Conservation (phyloP, 2,797 vertebrate species). For the Rhinogobio ventralis region DNA sequence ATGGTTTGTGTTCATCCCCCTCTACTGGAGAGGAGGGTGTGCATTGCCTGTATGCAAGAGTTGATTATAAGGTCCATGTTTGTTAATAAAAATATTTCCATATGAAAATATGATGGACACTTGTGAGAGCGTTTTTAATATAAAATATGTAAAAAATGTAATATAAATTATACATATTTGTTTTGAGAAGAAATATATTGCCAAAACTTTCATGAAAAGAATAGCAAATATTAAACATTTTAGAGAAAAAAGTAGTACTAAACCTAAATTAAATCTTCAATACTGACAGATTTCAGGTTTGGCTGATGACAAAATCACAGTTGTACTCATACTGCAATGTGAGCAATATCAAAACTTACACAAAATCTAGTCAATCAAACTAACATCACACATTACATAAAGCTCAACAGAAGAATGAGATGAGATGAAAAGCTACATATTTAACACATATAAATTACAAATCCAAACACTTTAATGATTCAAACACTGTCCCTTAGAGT, state of each 20-base stretch:
- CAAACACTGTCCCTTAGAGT: conserved; percentile 3
- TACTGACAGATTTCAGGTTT: background rate
- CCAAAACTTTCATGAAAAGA: background rate
- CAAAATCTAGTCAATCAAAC: background rate
- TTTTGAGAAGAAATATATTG: background rate
- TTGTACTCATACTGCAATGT: background rate
- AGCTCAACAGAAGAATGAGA: background rate
- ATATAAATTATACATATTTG: background rate
- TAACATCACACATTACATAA: conserved; percentile 12
- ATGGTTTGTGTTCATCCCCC: conserved; percentile 7
- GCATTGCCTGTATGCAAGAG: background rate
- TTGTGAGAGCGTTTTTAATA: background rate
- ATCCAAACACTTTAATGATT: conserved; percentile 26
- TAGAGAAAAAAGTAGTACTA: background rate
- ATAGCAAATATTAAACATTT: background rate
- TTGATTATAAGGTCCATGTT: background rate
- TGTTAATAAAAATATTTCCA: background rate
- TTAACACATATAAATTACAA: conserved; percentile 16
- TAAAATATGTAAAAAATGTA: background rate
- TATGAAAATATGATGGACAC: background rate
- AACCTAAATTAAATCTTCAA: background rate
- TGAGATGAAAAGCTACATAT: background rate
- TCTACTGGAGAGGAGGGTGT: conserved; percentile 18
- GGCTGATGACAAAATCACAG: background rate
- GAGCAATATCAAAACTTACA: background rate